Percentiles rank a stretch among this genome's conserved stretches.
These are phyloP conservation scores for Rhynchomys soricoides DNA, from an alignment of 2,113 vertebrate species.

Conservation along the genomic window DNA sequence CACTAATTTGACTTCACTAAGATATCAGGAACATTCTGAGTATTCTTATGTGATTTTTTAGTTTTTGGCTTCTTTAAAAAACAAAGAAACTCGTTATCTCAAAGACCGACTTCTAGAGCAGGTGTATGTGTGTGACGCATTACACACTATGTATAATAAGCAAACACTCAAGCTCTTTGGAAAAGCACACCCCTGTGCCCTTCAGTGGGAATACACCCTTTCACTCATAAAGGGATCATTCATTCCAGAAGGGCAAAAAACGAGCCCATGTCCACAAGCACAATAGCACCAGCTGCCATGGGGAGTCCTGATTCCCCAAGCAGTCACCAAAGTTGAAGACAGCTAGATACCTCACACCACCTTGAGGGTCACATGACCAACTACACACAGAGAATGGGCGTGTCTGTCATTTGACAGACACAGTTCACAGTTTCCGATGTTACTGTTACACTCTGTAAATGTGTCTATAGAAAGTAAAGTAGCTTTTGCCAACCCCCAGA, in stretches of 20 bases:
- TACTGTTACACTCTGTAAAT: slow-evolving; percentile 33
- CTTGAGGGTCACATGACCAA: neutral
- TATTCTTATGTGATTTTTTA: slow-evolving; percentile 32
- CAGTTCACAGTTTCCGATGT: slow-evolving; percentile 12
- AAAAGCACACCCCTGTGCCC: neutral
- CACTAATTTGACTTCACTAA: slow-evolving; percentile 33
- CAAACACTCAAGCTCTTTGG: neutral
- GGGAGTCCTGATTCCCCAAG: neutral
- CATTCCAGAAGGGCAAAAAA: neutral
- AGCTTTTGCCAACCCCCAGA: slow-evolving; percentile 37
- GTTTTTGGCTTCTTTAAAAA: slow-evolving; percentile 18
- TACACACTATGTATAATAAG: neutral
- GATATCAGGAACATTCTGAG: neutral
- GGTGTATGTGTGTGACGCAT: neutral
- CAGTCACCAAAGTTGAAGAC: neutral
- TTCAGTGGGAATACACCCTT: neutral
- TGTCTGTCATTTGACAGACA: neutral
- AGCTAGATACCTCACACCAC: neutral
- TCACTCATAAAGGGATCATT: neutral
- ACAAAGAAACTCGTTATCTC: neutral
- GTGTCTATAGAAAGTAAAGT: slow-evolving; percentile 29
- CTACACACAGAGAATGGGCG: neutral
- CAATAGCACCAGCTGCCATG: neutral
- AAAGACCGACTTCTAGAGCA: neutral
- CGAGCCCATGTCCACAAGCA: neutral